Percentiles rank a stretch among this genome's conserved stretches.
phyloP scores from a whole-genome alignment of 1,140 invertebrate genomes.

The Rhopalosiphum padi region DNA sequence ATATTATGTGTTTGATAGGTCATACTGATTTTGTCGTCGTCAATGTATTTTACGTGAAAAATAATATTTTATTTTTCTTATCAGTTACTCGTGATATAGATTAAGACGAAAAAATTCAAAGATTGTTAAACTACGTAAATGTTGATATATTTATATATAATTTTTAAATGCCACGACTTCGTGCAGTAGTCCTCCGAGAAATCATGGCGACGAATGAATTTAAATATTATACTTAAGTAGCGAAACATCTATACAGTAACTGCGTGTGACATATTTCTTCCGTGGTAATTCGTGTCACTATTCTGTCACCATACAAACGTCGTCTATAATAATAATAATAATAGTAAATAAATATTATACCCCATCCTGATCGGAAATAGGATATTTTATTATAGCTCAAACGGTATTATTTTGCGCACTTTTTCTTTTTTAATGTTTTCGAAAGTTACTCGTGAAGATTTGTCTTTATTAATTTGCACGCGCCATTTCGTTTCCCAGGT shows the following conservation, averaged over 20 bases:
- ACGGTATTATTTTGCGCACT: not conserved
- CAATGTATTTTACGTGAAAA: not conserved
- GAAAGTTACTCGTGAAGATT: not conserved
- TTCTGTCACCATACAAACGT: not conserved
- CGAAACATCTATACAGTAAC: not conserved
- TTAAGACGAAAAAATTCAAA: not conserved
- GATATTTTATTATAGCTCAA: not conserved
- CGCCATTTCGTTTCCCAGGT: not conserved
- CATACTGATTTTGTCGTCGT: not conserved
- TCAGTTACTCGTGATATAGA: not conserved
- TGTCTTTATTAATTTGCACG: slow-evolving; percentile 1
- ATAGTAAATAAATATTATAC: not conserved
- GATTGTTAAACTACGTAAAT: not conserved
- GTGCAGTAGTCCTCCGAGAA: not conserved
- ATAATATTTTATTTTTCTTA: not conserved
- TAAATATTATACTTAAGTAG: not conserved
- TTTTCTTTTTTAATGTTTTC: not conserved
- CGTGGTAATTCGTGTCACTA: too few relatives aligned
- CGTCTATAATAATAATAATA: not conserved
- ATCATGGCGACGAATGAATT: not conserved
- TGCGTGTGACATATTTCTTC: too few relatives aligned
- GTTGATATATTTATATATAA: not conserved
- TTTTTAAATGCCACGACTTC: not conserved
- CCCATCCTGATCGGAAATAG: not conserved
- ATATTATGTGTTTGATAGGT: not conserved